A percentile compares a stretch with the other conserved stretches of the same genome.
These are phyloP conservation scores for Acanthiza pusilla DNA, from an alignment of 2,797 vertebrate genomes.

Conservation along the genomic window DNA sequence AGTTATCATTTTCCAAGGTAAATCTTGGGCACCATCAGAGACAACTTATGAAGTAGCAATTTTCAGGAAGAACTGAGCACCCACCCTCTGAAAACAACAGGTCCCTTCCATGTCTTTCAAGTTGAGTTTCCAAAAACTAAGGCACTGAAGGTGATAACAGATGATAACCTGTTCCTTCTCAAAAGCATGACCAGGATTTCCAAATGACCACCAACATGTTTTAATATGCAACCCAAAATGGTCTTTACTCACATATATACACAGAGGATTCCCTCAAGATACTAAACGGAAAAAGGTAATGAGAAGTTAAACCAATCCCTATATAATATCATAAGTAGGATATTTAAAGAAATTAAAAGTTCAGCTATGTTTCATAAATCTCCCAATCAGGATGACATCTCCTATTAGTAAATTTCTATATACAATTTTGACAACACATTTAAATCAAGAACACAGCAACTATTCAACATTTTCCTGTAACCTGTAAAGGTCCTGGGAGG, in stretches of 20 bases:
- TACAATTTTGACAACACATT: not conserved
- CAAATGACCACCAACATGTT: rapidly evolving
- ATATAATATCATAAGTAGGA: not conserved
- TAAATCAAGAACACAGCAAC: not conserved
- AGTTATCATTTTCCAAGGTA: not conserved
- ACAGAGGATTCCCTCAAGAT: not conserved
- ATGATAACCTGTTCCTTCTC: not conserved
- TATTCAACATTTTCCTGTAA: not conserved
- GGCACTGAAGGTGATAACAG: not conserved
- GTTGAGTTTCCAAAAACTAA: not conserved
- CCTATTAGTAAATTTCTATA: not conserved
- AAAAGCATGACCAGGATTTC: not conserved
- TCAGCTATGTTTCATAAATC: not conserved
- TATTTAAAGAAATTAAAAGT: not conserved
- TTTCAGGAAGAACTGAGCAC: not conserved
- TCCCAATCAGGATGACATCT: not conserved
- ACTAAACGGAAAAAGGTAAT: not conserved
- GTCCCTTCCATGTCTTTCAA: not conserved
- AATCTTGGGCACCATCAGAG: not conserved
- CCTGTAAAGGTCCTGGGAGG: not conserved
- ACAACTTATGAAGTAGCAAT: not conserved
- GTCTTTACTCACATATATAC: not conserved
- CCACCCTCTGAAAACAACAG: not conserved
- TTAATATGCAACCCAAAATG: not conserved
- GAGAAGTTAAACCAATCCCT: not conserved